Evolutionary conservation across 2,888 invertebrate genomes (phyloP), one percentile per base, ranked within the genome.

Genomic region (Fragum sueziense): DNA sequence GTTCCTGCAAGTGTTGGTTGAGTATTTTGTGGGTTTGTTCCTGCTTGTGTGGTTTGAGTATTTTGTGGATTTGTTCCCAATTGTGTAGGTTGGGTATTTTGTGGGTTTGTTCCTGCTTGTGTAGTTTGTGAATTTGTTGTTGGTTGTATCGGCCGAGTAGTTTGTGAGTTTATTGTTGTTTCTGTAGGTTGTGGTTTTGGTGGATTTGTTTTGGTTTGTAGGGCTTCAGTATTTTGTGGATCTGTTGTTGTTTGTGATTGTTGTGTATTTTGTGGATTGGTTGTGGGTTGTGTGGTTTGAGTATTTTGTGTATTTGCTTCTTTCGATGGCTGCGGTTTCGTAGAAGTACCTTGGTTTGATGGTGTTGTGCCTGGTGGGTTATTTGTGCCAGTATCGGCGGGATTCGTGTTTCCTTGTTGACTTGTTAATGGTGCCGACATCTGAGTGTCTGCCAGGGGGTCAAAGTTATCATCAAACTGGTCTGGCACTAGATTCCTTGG

Each of bases 401-500:
- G 33, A n/a, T 61, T 29, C 54, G 29, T 47, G 52, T 0, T 2
- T 62, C 34, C 27, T 14, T 41, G 61, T 4, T 41, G n/a, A 25
- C 31, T 62, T 20, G 17, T 62, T 9, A 20, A 11, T 33, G 52
- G 67, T 22, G 29, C 34, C 20, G 27, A 25, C 1, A 25, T 69
- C 37, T 20, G 27, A 29, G 33, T 27, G 9, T 57, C 57, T 47
- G 71, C 76, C 14, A 52, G 34, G 0, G 72, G 73, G 22, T 76
- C 54, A 37, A 74, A 80, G 33, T 71, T 68, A 2, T 51, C 70
- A 20, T 74, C 70, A 69, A 74, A 78, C 54, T 77, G 78, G 31
- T 74, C 77, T 6, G 80, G 78, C 11, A 78, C 80, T 11, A 84
- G 41, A 52, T 79, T 84, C 25, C 74, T 72, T 0, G 84, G 84